Evolutionary conservation across 2,888 invertebrate species (phyloP).

Genomic region (Netelia fuscicornis): DNA sequence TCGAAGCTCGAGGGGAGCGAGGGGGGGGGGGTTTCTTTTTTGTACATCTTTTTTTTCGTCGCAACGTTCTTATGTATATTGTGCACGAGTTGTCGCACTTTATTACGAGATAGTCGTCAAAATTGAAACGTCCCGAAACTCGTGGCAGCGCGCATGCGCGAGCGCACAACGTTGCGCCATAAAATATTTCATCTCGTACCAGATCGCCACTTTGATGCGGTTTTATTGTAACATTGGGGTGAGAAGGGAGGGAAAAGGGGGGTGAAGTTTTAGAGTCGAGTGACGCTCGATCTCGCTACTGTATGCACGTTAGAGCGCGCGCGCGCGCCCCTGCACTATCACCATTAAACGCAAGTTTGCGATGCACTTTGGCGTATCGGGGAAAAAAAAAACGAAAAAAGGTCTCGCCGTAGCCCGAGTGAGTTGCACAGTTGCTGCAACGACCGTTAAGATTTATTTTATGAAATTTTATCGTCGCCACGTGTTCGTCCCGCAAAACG

Average conservation of each 20-base stretch:
- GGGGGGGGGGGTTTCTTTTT: too few relatives aligned
- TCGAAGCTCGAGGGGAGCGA: too few relatives aligned
- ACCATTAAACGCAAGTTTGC: conserved; percentile 9
- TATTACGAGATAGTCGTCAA: not conserved
- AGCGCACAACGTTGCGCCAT: not conserved
- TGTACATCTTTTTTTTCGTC: too few relatives aligned
- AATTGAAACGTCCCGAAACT: not conserved
- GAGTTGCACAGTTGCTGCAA: not conserved
- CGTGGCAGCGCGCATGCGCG: not conserved
- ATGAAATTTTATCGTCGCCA: not conserved
- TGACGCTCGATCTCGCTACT: not conserved
- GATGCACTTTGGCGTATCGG: not conserved
- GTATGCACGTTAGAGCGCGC: not conserved
- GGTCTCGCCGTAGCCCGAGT: not conserved
- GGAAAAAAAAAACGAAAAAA: not conserved
- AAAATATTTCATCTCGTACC: conserved; percentile 6
- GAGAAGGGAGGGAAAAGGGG: not conserved
- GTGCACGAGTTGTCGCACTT: not conserved
- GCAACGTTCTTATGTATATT: not conserved
- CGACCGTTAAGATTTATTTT: not conserved
- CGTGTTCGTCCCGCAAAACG: not conserved
- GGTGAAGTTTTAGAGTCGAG: not conserved
- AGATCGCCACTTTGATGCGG: conserved; percentile 6
- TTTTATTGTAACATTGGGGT: not conserved
- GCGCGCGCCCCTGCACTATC: not conserved